phyloP scores from a whole-genome alignment of 2,797 vertebrate species.

The Xenentodon cancila region DNA sequence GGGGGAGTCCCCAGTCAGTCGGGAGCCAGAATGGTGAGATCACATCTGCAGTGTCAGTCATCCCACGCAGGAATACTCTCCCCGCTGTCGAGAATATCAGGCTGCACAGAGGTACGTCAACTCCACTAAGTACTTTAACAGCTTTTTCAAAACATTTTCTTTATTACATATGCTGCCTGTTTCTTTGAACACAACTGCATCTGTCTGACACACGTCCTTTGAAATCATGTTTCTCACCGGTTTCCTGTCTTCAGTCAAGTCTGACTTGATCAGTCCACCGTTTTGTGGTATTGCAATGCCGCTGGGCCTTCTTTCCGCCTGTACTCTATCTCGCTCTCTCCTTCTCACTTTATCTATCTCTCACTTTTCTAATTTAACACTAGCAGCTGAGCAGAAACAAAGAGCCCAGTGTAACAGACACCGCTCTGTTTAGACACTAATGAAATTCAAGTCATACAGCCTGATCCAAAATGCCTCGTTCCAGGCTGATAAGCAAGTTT shows the following conservation, averaged over 20 bases:
- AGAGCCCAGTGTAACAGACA: slow-evolving; percentile 69
- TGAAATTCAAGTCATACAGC: slow-evolving; percentile 78
- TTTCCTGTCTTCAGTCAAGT: slow-evolving; percentile 50
- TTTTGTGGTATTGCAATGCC: slow-evolving; percentile 18
- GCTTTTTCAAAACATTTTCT: too few relatives aligned
- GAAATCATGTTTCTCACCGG: slow-evolving; percentile 16
- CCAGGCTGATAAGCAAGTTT: slow-evolving; percentile 72
- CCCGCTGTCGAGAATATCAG: slow-evolving; percentile 94
- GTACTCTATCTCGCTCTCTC: too few relatives aligned
- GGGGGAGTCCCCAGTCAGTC: slow-evolving; percentile 88
- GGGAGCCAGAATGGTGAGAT: slow-evolving; percentile 84
- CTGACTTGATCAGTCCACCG: slow-evolving; percentile 22
- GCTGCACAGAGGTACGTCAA: slow-evolving; percentile 89
- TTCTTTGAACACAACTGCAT: background rate
- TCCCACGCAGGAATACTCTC: slow-evolving; percentile 94
- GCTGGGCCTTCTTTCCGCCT: slow-evolving; percentile 28
- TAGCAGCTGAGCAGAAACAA: slow-evolving; percentile 73
- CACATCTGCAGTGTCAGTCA: slow-evolving; percentile 82
- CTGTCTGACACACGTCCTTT: slow-evolving; percentile 12
- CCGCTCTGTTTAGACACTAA: slow-evolving; percentile 72
- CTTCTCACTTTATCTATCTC: slow-evolving; percentile 36
- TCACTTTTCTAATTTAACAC: slow-evolving; percentile 54
- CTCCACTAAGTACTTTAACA: too few relatives aligned
- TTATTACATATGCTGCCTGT: background rate
- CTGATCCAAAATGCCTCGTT: slow-evolving; percentile 72